Evolutionary conservation across 2,797 vertebrate species (phyloP).

Genomic region (Epinephelus malabaricus): DNA sequence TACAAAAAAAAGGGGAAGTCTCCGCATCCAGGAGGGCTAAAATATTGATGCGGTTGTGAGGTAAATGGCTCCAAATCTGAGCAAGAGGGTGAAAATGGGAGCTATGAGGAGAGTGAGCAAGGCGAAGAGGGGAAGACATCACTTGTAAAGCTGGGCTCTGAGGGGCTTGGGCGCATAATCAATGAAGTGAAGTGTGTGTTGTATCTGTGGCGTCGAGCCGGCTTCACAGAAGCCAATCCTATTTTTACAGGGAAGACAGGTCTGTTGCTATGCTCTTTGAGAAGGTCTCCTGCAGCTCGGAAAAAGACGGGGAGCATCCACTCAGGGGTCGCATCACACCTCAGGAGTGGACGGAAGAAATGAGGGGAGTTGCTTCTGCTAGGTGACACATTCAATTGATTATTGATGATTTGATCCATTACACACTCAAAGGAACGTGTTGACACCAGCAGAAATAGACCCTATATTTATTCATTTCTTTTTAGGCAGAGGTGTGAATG

Average conservation of each 20-base stretch:
- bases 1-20: constrained; percentile 54
- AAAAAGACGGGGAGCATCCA: constrained; percentile 55
- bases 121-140: constrained; percentile 72
- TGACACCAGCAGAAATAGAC: constrained; percentile 78
- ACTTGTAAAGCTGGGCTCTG: constrained; percentile 83
- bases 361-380: constrained; percentile 46
- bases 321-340: constrained; percentile 73
- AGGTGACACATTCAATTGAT: constrained; percentile 79
- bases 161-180: constrained; percentile 85
- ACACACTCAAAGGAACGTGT: constrained; percentile 75
- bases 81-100: constrained; percentile 70
- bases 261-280: constrained; percentile 88
- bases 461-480: constrained; percentile 66
- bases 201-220: constrained; percentile 78
- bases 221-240: constrained; percentile 84
- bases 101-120: constrained; percentile 62
- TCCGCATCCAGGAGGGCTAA: constrained; percentile 63
- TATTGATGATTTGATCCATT: constrained; percentile 84
- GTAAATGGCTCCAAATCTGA: constrained; percentile 81
- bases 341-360: constrained; percentile 69
- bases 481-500: constrained; percentile 75
- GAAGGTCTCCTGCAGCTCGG: constrained; percentile 74
- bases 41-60: constrained; percentile 81
- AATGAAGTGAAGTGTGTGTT: constrained; percentile 85
- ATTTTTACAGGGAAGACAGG: constrained; percentile 87